Base-by-base conservation (phyloP, 2,888 invertebrate genomes). In the Drosophila prostipennis region DNA sequence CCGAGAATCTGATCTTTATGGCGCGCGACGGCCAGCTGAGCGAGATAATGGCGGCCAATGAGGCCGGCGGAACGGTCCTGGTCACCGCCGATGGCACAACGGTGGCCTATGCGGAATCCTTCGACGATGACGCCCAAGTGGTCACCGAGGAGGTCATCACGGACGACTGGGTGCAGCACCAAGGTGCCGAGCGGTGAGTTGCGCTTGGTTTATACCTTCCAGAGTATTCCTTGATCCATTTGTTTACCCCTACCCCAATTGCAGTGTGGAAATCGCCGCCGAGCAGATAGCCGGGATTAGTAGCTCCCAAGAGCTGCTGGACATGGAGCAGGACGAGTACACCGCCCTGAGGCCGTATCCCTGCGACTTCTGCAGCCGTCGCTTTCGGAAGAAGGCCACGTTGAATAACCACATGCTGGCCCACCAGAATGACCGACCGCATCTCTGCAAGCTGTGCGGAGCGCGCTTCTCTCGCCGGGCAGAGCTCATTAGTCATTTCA, bases 401-500 rank as follows among this genome's bases (percentile, higher is more conserved):
- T 93, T 97, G 0, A 96, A 96, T 95, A 96, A 96, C 91, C 97
- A 97, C 90, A 96, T 97, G 96, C 95, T 96, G 6, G 95, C 96
- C 0, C 96, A 97, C 92, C 96, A 96, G 91, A 96, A 95, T 51
- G 96, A 96, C 91, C 93, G 96, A 8, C 96, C 96, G 3, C 96
- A 96, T 89, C 95, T 95, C 13, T 97, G 96, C 90, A 96, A 96
- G 90, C 92, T 97, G 58, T 97, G 96, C 88, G 96, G 96, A 0
- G 95, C 96, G 19, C 93, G 96, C 3, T 97, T 96, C 89, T 95
- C 96, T 26, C 93, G 96, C 67, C 96, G 96, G 82, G 94, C 94
- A 74, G 96, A 97, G 91, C 93, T 97, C 49, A 95, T 96, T 93
- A 96, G 96, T 91, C 97, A 97, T 88, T 93, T 96, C 57, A 96